Conservation (phyloP, 2,888 invertebrate species). For the Cephus nigrinus region DNA sequence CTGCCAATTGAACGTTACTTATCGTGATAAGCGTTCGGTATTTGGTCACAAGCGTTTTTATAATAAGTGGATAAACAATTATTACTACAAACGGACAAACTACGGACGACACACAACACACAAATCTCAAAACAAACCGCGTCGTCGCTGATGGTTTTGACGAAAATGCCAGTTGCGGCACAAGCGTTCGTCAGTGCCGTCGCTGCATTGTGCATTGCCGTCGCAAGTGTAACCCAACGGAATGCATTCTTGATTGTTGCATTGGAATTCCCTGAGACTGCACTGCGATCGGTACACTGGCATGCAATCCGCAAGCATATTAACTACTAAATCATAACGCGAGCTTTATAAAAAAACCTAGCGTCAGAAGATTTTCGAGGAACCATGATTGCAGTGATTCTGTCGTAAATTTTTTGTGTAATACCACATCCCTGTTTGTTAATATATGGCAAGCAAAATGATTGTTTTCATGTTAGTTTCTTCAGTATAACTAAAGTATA, state of each 20-base stretch:
- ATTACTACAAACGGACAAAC: conserved; percentile 17
- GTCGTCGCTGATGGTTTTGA: conserved; percentile 57
- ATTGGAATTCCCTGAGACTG: conserved; percentile 68
- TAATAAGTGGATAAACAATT: background rate
- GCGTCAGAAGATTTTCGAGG: conserved; percentile 24
- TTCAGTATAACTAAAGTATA: background rate
- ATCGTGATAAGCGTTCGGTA: background rate
- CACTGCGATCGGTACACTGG: conserved; percentile 62
- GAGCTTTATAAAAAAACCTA: conserved; percentile 37
- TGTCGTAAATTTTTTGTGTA: background rate
- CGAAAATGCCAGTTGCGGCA: conserved; percentile 69
- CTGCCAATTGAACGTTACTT: background rate
- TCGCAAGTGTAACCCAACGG: conserved; percentile 72
- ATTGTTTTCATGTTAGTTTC: background rate
- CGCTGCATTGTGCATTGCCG: conserved; percentile 72
- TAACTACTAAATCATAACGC: conserved; percentile 61
- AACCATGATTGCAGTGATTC: conserved; percentile 1
- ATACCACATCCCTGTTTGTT: background rate
- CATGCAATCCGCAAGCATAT: conserved; percentile 64
- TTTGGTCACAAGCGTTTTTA: background rate
- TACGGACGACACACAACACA: conserved; percentile 63
- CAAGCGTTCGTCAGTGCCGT: conserved; percentile 74
- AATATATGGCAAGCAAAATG: background rate
- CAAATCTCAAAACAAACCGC: conserved; percentile 63
- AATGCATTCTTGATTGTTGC: conserved; percentile 73